These are phyloP conservation scores for Argopecten irradians DNA, from an alignment of 1,140 invertebrate species.

Conservation along the genomic window DNA sequence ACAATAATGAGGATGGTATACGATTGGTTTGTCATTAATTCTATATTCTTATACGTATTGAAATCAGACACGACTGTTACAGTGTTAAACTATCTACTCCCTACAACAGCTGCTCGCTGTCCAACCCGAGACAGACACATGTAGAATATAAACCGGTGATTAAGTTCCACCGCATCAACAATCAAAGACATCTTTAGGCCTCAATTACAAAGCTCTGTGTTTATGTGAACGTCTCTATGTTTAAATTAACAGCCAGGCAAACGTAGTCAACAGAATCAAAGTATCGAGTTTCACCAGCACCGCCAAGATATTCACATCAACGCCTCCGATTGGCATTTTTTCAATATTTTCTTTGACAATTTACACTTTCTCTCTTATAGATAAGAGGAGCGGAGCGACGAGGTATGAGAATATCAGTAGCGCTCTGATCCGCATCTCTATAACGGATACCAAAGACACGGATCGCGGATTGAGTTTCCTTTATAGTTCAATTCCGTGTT, in stretches of 20 bases:
- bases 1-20: no score
- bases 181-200: not conserved
- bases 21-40: no score
- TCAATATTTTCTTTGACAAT: constrained; percentile 12
- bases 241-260: constrained; percentile 1
- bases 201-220: not conserved
- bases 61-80: no score
- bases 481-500: not conserved
- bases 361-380: constrained; percentile 5
- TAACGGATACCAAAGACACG: not conserved
- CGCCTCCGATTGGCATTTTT: not conserved
- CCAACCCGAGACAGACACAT: not conserved
- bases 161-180: not conserved
- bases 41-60: no score
- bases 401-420: not conserved
- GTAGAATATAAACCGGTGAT: not conserved
- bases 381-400: not conserved
- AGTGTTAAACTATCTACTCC: not conserved
- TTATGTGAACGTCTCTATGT: not conserved
- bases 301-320: not conserved
- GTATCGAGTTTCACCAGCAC: not conserved
- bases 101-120: not conserved
- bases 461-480: not conserved
- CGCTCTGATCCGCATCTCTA: not conserved
- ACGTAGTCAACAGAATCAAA: not conserved